Percentiles rank a stretch among this genome's conserved stretches.
Conservation (phyloP, 2,113 vertebrate species). For the Kobus ellipsiprymnus region DNA sequence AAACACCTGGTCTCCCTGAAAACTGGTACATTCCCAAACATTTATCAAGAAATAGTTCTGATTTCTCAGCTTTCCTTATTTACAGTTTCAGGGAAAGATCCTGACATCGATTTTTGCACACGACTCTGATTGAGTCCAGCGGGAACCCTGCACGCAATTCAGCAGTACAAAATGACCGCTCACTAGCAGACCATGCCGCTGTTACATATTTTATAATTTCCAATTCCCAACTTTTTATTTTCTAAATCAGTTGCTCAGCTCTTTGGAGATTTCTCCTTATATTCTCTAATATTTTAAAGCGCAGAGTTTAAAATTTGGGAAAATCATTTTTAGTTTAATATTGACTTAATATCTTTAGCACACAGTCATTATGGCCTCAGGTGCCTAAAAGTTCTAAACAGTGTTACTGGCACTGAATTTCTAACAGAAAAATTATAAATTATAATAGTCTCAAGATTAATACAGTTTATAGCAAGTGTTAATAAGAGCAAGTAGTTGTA, state of each 20-base stretch:
- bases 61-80: conserved; percentile 38
- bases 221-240: background rate
- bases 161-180: background rate
- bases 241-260: background rate
- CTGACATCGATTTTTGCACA: conserved; percentile 24
- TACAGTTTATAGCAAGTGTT: background rate
- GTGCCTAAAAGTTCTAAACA: background rate
- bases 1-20: conserved; percentile 21
- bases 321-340: background rate
- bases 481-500: background rate
- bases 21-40: background rate
- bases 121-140: background rate
- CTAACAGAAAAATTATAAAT: background rate
- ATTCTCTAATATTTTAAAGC: background rate
- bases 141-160: background rate
- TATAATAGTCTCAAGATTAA: background rate
- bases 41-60: conserved; percentile 30
- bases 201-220: conserved; percentile 8
- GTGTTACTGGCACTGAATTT: background rate
- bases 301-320: background rate
- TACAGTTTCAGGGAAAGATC: background rate
- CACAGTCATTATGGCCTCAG: background rate
- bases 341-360: conserved; percentile 3
- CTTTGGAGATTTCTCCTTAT: background rate
- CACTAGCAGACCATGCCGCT: background rate